Conservation (phyloP, 2,888 invertebrate genomes). For the Odontomyia ornata region DNA sequence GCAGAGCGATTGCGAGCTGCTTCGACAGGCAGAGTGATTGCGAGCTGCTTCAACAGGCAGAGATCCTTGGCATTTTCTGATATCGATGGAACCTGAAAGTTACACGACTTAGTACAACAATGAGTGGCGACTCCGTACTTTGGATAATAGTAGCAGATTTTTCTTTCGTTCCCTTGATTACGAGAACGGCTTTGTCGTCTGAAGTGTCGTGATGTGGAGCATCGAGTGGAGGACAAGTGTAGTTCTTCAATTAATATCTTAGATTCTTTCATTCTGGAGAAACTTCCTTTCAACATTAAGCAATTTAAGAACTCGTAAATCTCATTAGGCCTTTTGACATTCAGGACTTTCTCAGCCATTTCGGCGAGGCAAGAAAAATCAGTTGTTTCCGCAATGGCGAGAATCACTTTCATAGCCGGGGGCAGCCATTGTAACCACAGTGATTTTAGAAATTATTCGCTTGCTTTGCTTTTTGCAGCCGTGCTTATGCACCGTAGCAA, state of each 20-base stretch:
- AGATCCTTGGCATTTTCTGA: background rate
- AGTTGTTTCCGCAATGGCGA: background rate
- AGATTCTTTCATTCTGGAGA: background rate
- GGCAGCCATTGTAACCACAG: constrained; percentile 23
- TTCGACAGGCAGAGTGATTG: no score
- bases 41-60: background rate
- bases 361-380: background rate
- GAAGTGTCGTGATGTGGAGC: no score
- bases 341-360: background rate
- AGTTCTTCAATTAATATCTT: background rate
- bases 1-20: no score
- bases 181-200: constrained; percentile 3
- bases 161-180: background rate
- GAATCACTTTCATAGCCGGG: background rate
- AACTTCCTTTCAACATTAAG: background rate
- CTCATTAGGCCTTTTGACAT: background rate
- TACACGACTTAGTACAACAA: background rate
- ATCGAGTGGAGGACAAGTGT: background rate
- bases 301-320: background rate
- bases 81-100: background rate
- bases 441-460: background rate
- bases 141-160: background rate
- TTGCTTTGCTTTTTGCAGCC: background rate
- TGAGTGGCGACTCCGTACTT: background rate
- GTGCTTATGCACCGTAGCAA: background rate